Evolutionary conservation across 2,888 invertebrate genomes (phyloP), one percentile per base, ranked within the genome.

Genomic region (Willowsia nigromaculata): DNA sequence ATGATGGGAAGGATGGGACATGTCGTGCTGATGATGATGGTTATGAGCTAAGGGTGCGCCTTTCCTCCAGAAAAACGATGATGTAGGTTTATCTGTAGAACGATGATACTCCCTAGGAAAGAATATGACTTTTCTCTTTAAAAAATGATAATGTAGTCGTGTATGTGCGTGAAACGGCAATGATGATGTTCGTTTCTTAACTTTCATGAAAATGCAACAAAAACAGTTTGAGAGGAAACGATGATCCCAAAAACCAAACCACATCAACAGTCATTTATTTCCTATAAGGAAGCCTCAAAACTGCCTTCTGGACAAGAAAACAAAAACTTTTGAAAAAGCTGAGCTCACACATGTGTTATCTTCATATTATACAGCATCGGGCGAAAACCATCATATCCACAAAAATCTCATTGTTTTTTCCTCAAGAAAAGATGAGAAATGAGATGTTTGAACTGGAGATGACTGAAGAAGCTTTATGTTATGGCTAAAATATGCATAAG

Each of bases 401-500:
- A 43, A 76, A 76, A 74, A 85, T 85, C 85, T 76, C 62, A 85
- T 85, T 85, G 85, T 85, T 76, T 85, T 84, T 68, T 22, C 27
- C 50, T n/a, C 6, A 25, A 85, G 85, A 62, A 76, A 76, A 85
- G 85, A 85, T 85, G 85, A 85, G 62, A 76, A 85, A 85, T 85
- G 85, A 59, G 85, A 85, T 85, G 85, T 85, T 76, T 85, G 85
- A 85, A 85, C 85, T 37, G 43, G 33, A 85, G 47, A 76, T 76
- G 74, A 76, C 76, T 85, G 85, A 33, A 76, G 43, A 86, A 83
- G 86, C 82, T 90, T 86, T 86, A 84, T 78, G 83, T 90, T 78
- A 90, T 90, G 90, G 87, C 68, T 87, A 83, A 87, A 90, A 82
- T 90, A 90, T 90, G 90, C 90, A 90, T 90, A 90, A 86, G 68